A percentile compares a stretch with the other conserved stretches of the same genome.
Evolutionary conservation across 2,113 vertebrate species (phyloP).

Genomic region (Plecotus auritus): DNA sequence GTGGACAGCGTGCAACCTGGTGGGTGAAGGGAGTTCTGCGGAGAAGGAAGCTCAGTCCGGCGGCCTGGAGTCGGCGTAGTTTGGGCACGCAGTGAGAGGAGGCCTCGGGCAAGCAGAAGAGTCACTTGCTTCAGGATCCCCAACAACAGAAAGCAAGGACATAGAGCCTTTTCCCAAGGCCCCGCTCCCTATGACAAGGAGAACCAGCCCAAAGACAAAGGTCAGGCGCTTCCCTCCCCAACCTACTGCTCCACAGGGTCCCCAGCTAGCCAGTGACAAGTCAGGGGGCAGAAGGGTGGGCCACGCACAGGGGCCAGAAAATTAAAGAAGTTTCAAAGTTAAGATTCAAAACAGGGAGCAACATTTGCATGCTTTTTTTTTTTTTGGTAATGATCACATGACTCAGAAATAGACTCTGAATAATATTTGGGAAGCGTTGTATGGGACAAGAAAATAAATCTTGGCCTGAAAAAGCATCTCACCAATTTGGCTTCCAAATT

Average conservation of each 20-base stretch:
- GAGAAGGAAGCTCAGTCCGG: no score
- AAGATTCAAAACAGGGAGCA: neutral
- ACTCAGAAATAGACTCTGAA: neutral
- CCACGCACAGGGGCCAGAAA: neutral
- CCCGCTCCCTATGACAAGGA: neutral
- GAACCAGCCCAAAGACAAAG: neutral
- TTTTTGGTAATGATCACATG: neutral
- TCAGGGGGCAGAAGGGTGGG: no score
- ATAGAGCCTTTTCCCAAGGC: neutral
- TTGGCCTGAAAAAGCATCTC: neutral
- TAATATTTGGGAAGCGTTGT: neutral
- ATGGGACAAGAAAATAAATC: neutral
- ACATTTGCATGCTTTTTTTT: neutral
- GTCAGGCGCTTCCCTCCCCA: accelerated
- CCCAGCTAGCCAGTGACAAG: neutral
- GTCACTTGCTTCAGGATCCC: neutral
- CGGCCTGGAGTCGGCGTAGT: no score
- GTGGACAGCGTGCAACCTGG: neutral
- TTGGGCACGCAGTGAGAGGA: accelerated
- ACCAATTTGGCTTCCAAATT: neutral
- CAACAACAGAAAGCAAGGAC: neutral
- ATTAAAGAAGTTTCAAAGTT: neutral
- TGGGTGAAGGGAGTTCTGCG: no score
- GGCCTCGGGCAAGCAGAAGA: no score
- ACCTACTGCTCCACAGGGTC: neutral